Evolutionary conservation across 2,797 vertebrate genomes (phyloP).

Genomic region (Graptemys geographica): DNA sequence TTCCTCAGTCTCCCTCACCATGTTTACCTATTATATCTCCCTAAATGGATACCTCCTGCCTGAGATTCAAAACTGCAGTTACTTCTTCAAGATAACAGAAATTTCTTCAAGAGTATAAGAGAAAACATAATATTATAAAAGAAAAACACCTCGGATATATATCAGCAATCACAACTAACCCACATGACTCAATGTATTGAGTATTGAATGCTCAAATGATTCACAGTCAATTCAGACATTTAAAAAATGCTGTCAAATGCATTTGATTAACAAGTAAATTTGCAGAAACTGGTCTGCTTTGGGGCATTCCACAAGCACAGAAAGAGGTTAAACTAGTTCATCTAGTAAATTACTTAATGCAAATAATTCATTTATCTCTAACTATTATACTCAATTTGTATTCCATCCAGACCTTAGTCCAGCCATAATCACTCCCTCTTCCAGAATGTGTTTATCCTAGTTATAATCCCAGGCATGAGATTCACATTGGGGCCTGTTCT

Average conservation of each 20-base stretch:
- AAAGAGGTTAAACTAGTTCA: background rate
- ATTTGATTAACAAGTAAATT: conserved; percentile 19
- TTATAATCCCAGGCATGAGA: background rate
- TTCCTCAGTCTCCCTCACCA: background rate
- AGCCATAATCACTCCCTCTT: background rate
- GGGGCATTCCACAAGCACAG: background rate
- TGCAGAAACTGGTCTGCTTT: background rate
- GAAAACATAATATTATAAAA: conserved; percentile 13
- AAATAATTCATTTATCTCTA: conserved; percentile 12
- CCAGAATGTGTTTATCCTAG: background rate
- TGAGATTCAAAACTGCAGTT: conserved; percentile 18
- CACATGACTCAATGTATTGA: background rate
- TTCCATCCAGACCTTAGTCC: background rate
- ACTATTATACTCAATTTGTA: background rate
- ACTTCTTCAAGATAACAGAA: background rate
- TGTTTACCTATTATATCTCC: background rate
- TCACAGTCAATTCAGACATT: background rate
- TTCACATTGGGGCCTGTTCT: background rate
- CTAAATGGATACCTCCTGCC: conserved; percentile 22
- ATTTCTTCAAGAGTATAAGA: background rate
- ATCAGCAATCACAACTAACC: conserved; percentile 15
- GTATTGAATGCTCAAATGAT: background rate
- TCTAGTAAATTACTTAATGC: background rate
- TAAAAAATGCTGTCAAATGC: background rate
- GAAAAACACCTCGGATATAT: background rate